Evolutionary conservation across 2,113 vertebrate species (phyloP).

Genomic region (Galeopterus variegatus): DNA sequence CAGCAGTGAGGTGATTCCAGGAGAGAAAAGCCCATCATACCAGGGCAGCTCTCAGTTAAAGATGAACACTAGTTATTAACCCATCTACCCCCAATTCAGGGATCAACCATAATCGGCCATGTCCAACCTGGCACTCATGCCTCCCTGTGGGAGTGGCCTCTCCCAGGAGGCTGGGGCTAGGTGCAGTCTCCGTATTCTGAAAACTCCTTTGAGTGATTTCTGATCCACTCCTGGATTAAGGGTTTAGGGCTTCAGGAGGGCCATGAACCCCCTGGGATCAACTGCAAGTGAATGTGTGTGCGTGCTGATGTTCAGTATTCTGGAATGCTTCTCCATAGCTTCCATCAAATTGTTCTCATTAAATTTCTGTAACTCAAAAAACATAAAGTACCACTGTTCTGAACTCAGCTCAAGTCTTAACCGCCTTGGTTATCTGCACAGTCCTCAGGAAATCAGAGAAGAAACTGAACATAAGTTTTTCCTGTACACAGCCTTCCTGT

Average conservation of each 20-base stretch:
- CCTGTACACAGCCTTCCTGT: neutral
- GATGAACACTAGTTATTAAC: neutral
- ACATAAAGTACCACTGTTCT: neutral
- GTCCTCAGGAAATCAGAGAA: neutral
- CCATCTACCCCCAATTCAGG: neutral
- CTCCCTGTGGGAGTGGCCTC: neutral
- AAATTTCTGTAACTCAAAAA: neutral
- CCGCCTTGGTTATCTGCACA: neutral
- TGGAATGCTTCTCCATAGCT: neutral
- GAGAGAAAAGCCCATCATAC: neutral
- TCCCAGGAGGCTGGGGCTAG: neutral
- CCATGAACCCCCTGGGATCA: neutral
- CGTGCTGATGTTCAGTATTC: neutral
- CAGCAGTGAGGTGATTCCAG: neutral
- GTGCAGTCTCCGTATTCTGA: neutral
- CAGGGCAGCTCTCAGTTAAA: neutral
- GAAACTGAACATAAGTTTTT: neutral
- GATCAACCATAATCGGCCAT: neutral
- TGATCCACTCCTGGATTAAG: neutral
- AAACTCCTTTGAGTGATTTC: neutral
- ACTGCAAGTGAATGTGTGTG: neutral
- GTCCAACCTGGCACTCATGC: accelerated
- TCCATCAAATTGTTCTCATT: neutral
- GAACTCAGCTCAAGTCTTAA: neutral
- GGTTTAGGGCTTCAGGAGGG: neutral